Evolutionary conservation across 2,888 invertebrate genomes (phyloP), one percentile per base, ranked within the genome.

Genomic region (Lamproptera curius): DNA sequence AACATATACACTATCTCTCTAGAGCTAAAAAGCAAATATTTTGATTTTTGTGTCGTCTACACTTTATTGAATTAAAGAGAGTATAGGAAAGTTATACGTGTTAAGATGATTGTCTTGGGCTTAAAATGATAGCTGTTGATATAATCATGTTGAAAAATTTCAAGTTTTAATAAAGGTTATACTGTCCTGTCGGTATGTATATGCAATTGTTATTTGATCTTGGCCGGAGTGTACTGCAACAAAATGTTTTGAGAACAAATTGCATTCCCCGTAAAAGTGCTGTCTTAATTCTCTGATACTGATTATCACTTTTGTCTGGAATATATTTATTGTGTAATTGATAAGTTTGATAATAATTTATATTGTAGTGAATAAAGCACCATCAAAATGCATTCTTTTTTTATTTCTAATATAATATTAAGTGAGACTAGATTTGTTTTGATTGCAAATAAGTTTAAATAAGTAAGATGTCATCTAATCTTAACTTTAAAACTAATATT

Each of bases 301-400:
- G 53, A 63, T 70, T 59, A 68, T 71, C 52, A 68, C 65, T 67
- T 69, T 70, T 77, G 64, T 72, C 73, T 70, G 69, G 66, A 62
- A n/a, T 73, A 76, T 81, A 84, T 84, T 83, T 84, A 85, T 85
- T 84, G 69, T 72, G 73, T 80, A 74, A 82, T 77, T 73, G 80
- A 74, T 76, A 76, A 65, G 73, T 76, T 81, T 83, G 76, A 70
- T 81, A 73, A 73, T 82, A 76, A 84, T 83, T 82, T 85, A 83
- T 83, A 77, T 69, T 70, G 64, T 78, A 81, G 72, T 72, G 59
- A 85, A 73, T 83, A 82, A 84, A 83, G 73, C 71, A 77, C 68
- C 63, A 36, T 43, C 50, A 51, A 54, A 37, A 40, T 11, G 31
- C 28, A 2, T 31, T 31, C 4, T 34, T 47, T 34, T 46, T 50